Base-by-base conservation (phyloP, 2,888 invertebrate species). In the Drosophila phalerata region DNA sequence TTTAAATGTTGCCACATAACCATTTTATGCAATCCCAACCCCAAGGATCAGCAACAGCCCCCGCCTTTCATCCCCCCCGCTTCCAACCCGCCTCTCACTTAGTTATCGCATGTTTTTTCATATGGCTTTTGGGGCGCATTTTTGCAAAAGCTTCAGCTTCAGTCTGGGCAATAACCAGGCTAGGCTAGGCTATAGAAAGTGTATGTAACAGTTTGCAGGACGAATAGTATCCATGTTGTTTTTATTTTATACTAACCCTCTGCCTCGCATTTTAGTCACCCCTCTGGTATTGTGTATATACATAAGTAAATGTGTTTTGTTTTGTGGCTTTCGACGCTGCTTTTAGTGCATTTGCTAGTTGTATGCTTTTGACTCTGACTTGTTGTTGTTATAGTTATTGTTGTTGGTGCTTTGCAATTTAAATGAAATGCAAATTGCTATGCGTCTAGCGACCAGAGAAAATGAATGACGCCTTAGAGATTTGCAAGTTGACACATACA, bases 41-140 rank as follows among this genome's bases (percentile, higher is more conserved):
- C 61, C 69, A 48, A 65, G 60, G 3, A 37, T 37, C 57, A 30
- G 45, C 38, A 22, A 19, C 37, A 4, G 3, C 64, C 22, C 13
- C 48, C 17, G 3, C 47, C 48, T 11, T n/a, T 45, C 22, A 13
- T 17, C 28, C 45, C 52, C 43, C 28, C 11, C 57, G n/a, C n/a
- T n/a, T 28, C 43, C 55, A 66, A 45, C 32, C 5, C 32, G 1
- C 15, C 42, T 5, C 34, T 28, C 77, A 70, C 76, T 77, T 65
- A 73, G 85, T 81, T 84, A 89, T 89, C 89, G 88, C 89, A 63
- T 84, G 84, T 87, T 84, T 84, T 84, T 84, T 89, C 89, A 84
- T 84, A 85, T 87, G 84, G 73, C 84, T 84, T 89, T 79, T 81
- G 84, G 89, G 88, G 79, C 71, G 89, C 81, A 88, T 86, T 88